Conservation (phyloP, 2,888 invertebrate species). For the Cryptus armator region DNA sequence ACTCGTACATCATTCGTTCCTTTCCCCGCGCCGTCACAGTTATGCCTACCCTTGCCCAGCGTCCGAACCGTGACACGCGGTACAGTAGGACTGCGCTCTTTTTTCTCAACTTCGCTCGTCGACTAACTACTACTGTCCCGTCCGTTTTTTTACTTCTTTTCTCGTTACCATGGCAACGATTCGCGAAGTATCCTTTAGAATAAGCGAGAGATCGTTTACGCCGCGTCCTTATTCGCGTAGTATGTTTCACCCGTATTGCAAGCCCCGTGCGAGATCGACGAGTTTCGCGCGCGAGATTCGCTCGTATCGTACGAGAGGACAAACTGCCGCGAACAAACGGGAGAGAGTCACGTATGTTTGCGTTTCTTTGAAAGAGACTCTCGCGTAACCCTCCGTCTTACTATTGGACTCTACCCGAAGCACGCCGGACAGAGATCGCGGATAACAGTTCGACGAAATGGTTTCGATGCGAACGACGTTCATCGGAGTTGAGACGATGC, state of each 20-base stretch:
- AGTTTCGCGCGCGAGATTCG: slow-evolving; percentile 15
- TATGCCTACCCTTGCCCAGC: too few relatives aligned
- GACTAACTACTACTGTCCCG: too few relatives aligned
- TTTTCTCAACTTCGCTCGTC: too few relatives aligned
- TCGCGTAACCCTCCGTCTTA: neutral
- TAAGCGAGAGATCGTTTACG: too few relatives aligned
- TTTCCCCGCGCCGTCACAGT: too few relatives aligned
- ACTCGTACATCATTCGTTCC: too few relatives aligned
- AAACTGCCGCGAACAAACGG: neutral
- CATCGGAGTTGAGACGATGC: neutral
- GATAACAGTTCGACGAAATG: slow-evolving; percentile 46
- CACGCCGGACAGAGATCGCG: neutral
- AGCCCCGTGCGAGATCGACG: slow-evolving; percentile 16
- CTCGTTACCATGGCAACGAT: too few relatives aligned
- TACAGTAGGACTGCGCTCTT: too few relatives aligned
- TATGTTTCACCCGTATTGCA: neutral
- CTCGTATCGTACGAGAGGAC: slow-evolving; percentile 10
- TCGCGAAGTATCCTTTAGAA: too few relatives aligned
- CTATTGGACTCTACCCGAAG: neutral
- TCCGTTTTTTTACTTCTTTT: too few relatives aligned
- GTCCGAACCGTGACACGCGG: too few relatives aligned
- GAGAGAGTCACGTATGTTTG: slow-evolving; percentile 31
- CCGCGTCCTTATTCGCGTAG: too few relatives aligned
- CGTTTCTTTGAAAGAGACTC: slow-evolving; percentile 31
- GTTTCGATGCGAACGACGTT: neutral